Base-by-base conservation (phyloP, 2,797 vertebrate species). In the Jordanella pulchra region DNA sequence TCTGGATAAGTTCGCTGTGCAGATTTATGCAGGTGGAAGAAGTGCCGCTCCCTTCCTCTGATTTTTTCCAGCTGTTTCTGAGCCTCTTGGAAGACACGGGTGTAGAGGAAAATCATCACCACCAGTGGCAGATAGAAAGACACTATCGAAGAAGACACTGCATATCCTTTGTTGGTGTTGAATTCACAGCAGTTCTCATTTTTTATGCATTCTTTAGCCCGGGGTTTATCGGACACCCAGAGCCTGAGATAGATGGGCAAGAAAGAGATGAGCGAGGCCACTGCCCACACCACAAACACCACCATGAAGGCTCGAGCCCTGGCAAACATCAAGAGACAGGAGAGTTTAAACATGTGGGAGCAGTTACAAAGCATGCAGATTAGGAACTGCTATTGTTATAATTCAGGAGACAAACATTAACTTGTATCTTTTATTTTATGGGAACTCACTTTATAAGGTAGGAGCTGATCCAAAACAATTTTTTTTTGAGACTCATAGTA, bases 121-220 rank as follows among this genome's bases (percentile, higher is more conserved):
- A 95, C 93, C 42, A 99, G 91, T 0, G 98, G 98, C 72, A 99
- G 27, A 87, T 99, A 99, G 94, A 99, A 99, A 7, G 98, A 99
- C 72, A 99, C 94, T 30, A 98, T 95, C 21, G 98, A 99, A 17
- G 98, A 99, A 18, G 95, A 90, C 28, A 98, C 96, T 1, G 97
- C 96, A 0, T 99, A 99, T 1, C 89, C 91, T 1, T 79, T 70
- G 54, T 96, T 99, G 83, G 96, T 98, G 94, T 96, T 94, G 87
- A 99, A 99, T 70, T 98, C 96, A 0, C 98, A 99, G 90, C 97
- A 99, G 2, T 74, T 78, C 15, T 92, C 86, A 0, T 94, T 7
- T 0, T 2, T 0, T 5, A 96, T 91, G 89, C 98, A 99, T 0
- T 0, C 0, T 0, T 4, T 0, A 9, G 97, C 95, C 0, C 89